Percentiles rank a stretch among this genome's conserved stretches.
Evolutionary conservation across 1,140 invertebrate genomes (phyloP).

Genomic region (Drepana arcuata): DNA sequence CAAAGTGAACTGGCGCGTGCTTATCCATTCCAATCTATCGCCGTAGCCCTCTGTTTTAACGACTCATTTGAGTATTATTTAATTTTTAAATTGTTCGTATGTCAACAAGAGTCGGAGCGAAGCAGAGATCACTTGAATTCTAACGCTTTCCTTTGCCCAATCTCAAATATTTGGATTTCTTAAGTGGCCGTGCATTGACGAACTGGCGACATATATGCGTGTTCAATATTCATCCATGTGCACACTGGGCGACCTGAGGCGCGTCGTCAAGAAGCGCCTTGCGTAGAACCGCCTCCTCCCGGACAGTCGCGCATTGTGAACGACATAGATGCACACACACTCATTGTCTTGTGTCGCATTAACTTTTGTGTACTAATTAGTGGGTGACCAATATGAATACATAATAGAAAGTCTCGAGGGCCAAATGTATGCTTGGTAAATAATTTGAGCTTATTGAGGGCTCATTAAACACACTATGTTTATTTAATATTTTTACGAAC

Average conservation of each 20-base stretch:
- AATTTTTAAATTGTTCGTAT: conserved; percentile 67
- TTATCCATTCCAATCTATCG: conserved; percentile 36
- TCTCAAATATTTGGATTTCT: conserved; percentile 68
- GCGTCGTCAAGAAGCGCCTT: conserved; percentile 44
- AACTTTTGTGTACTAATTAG: conserved; percentile 70
- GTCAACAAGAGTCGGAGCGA: conserved; percentile 56
- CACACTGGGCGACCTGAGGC: conserved; percentile 31
- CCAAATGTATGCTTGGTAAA: conserved; percentile 64
- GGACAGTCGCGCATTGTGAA: no score
- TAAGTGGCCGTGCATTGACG: conserved; percentile 66
- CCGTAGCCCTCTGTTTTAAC: conserved; percentile 42
- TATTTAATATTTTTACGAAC: conserved; percentile 47
- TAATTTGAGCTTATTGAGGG: conserved; percentile 48
- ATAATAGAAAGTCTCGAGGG: conserved; percentile 60
- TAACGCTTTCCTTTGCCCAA: conserved; percentile 70
- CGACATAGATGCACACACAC: conserved; percentile 43
- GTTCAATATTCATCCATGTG: conserved; percentile 62
- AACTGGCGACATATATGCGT: conserved; percentile 52
- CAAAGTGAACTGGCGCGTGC: no score
- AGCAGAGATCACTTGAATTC: conserved; percentile 69
- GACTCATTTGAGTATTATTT: conserved; percentile 62
- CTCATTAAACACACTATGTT: conserved; percentile 46
- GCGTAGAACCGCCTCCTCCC: no score
- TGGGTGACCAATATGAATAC: conserved; percentile 65
- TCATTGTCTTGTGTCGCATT: conserved; percentile 57